phyloP scores from a whole-genome alignment of 1,140 invertebrate species.

The Nasonia vitripennis region DNA sequence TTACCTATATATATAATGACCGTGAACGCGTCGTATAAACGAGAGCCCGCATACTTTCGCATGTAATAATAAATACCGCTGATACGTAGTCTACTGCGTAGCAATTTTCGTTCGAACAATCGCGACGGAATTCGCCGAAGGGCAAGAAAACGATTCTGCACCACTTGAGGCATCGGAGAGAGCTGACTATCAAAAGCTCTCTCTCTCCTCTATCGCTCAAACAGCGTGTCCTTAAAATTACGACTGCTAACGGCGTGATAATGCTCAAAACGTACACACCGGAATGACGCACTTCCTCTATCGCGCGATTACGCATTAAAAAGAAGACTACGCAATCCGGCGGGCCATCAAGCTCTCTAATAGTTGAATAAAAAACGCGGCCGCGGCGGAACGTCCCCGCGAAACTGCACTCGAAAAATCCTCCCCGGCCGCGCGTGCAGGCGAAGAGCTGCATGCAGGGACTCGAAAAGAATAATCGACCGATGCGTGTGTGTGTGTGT shows the following conservation, averaged over 20 bases:
- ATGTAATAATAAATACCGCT: slow-evolving; percentile 18
- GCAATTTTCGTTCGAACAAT: slow-evolving; percentile 29
- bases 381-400: background rate
- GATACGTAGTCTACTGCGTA: background rate
- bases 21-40: slow-evolving; percentile 23
- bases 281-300: background rate
- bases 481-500: background rate
- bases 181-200: background rate
- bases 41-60: slow-evolving; percentile 42
- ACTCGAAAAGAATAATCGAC: background rate
- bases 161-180: too few species aligned
- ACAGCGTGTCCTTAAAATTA: background rate
- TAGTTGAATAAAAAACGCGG: background rate
- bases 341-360: background rate
- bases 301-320: background rate
- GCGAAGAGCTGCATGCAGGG: background rate
- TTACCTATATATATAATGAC: slow-evolving; percentile 21
- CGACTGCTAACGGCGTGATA: background rate
- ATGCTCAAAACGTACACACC: background rate
- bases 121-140: background rate
- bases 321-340: slow-evolving; percentile 3
- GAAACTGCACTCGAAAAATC: background rate
- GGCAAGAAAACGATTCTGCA: too few species aligned
- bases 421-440: background rate
- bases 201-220: background rate